These are phyloP conservation scores for Manis javanica DNA, from an alignment of 2,797 vertebrate species.

Conservation along the genomic window DNA sequence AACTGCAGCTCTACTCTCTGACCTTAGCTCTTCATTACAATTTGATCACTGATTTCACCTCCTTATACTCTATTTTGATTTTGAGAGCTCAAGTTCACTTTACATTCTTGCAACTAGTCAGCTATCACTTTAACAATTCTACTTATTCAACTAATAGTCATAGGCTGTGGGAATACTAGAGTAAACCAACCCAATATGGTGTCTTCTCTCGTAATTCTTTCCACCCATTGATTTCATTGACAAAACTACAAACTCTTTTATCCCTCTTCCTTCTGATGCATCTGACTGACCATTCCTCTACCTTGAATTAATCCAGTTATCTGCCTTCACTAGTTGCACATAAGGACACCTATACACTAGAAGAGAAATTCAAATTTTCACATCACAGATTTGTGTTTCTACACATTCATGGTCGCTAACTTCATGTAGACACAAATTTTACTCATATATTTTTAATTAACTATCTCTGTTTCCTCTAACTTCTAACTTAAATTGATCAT, in stretches of 20 bases:
- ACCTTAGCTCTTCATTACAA: neutral
- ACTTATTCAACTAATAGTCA: neutral
- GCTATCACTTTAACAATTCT: neutral
- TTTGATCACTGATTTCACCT: neutral
- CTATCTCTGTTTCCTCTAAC: neutral
- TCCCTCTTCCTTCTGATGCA: neutral
- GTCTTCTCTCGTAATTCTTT: neutral
- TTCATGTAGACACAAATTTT: neutral
- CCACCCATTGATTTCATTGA: neutral
- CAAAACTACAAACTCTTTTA: neutral
- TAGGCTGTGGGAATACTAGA: neutral
- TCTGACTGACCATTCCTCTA: neutral
- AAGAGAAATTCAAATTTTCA: constrained; percentile 17
- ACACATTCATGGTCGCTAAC: neutral
- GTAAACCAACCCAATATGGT: neutral
- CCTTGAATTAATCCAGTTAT: neutral
- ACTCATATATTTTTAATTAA: neutral
- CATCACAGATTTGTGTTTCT: neutral
- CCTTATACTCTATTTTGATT: neutral
- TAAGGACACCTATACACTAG: neutral
- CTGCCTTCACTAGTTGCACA: neutral
- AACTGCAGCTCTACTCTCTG: neutral
- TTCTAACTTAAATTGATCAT: neutral
- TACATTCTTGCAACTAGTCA: neutral
- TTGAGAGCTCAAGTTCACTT: neutral